Conservation (phyloP, 2,888 invertebrate species). For the Tipula lateralis region DNA sequence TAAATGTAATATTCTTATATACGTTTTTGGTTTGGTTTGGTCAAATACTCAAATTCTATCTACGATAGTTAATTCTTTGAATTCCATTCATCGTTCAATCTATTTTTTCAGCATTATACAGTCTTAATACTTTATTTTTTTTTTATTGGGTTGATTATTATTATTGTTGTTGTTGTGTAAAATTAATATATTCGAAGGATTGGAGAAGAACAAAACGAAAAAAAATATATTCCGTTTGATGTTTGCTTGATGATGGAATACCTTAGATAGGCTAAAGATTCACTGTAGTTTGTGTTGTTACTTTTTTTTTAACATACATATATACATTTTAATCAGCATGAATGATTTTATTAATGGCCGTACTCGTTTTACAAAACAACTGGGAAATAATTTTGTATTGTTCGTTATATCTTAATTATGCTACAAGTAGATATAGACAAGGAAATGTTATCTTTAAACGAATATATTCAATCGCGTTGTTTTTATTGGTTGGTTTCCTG, state of each 20-base stretch:
- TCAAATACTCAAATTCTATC: slow-evolving; percentile 7
- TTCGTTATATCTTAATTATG: no score
- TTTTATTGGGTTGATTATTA: neutral
- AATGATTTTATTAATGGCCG: neutral
- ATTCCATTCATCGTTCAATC: slow-evolving; percentile 24
- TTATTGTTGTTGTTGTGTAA: neutral
- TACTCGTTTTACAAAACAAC: no score
- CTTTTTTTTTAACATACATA: neutral
- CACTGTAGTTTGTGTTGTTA: neutral
- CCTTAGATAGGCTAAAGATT: slow-evolving; percentile 9
- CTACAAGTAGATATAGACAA: no score
- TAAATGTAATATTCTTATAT: slow-evolving; percentile 5
- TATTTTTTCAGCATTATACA: neutral
- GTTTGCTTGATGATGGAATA: neutral
- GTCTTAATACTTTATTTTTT: no score
- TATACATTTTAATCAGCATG: neutral
- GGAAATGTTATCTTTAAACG: no score
- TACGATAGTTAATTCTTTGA: slow-evolving; percentile 19
- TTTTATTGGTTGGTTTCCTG: no score
- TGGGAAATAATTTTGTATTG: no score
- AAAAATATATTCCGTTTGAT: neutral
- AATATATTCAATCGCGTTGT: no score
- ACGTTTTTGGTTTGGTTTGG: neutral
- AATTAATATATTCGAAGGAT: slow-evolving; percentile 24
- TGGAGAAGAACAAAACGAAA: neutral